Base-by-base conservation (phyloP, 1,140 invertebrate genomes). In the Bacillus rossius region DNA sequence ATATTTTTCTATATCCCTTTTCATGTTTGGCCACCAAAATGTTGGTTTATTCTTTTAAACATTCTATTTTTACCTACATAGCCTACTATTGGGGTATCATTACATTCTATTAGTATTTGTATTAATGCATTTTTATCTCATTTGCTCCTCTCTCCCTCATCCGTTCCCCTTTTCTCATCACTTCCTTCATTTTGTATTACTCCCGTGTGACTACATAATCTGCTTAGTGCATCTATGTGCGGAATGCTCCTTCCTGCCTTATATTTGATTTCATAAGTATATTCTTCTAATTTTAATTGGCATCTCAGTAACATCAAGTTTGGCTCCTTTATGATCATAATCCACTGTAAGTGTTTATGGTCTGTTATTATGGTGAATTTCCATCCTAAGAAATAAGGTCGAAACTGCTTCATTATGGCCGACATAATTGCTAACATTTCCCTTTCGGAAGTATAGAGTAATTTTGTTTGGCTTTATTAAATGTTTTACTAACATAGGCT, bases 311-410 rank as follows among this genome's bases (percentile, higher is more conserved):
- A 48, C 47, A 70, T 34, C 43, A 60, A 61, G 0, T 47, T 61
- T 19, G 61, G 61, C 38, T 71, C 63, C 50, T 69, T 73, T 0
- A 70, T 65, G 4, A 62, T 60, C n/a, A 60, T 54, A 2, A 77
- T 52, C 65, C 67, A 77, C 16, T 51, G 53, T 14, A 75, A 58
- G 2, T 68, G 64, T 43, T 65, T 64, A 45, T 77, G 72, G 51
- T 78, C 72, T 1, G 72, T 74, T 41, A 65, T 52, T 7, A 75
- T 64, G 1, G 26, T 66, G 49, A 78, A 75, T 16, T 68, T 56
- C 7, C 17, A 64, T 10, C 64, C 66, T 23, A 65, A 61, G 8
- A 77, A 52, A 60, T 68, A 78, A n/a, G 59, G 52, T 42, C 60
- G 34, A 43, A 71, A 72, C 17, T 69, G 59, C 43, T 69, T 59